Evolutionary conservation across 2,113 vertebrate genomes (phyloP), one percentile per base, ranked within the genome.

Genomic region (Phylloscopus trochiloides): DNA sequence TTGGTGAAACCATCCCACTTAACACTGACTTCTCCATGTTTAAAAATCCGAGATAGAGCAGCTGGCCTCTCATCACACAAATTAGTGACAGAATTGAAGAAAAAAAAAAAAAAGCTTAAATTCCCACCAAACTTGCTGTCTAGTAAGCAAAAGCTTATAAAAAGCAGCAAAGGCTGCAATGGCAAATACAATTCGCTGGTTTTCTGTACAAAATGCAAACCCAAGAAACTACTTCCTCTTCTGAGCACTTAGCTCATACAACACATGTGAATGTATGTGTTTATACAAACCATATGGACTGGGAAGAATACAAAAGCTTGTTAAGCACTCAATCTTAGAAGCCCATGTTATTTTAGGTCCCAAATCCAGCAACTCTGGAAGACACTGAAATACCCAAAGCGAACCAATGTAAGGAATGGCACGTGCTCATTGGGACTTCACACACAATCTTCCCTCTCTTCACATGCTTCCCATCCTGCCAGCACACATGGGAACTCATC

Each of bases 221-320:
- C 32, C 7, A n/a, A 75, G 14, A 52, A 83, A 61, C 11, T 38
- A 55, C 10, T 81, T 95, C 55, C 47, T 74, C 32, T 86, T 66
- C 63, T 0, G 1, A 83, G 34, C 54, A 68, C 17, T 42, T 29
- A 82, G 76, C 34, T 72, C 42, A 25, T 18, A 72, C 8, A 34
- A 57, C 24, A 14, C 54, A 24, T 0, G 0, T 36, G 40, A 91
- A 68, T 55, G 24, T 2, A 63, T 0, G 1, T 11, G 4, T 24
- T 24, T 31, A 43, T 36, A 63, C 19, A 81, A 77, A 77, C 31
- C 36, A 61, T 28, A 55, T 6, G 48, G 45, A 68, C 7, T 12
- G 19, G 38, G 26, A 67, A 88, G 18, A 91, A 66, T 4, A 73
- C 16, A 63, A 45, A 80, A 58, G 24, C 24, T 63, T 42, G 15